phyloP scores from a whole-genome alignment of 1,140 invertebrate species.

The Eubasilissa regina region DNA sequence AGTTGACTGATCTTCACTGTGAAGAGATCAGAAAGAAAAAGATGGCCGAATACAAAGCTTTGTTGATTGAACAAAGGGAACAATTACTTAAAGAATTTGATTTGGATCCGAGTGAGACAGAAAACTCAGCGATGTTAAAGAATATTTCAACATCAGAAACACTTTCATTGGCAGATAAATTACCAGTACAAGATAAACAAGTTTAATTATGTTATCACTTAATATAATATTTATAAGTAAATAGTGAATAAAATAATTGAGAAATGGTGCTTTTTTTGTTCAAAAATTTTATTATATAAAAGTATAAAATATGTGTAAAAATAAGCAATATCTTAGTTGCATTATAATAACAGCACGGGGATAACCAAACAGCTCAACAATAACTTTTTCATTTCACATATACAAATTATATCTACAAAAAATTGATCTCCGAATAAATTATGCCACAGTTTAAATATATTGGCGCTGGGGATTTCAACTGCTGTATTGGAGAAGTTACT shows the following conservation, averaged over 20 bases:
- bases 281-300: slow-evolving; percentile 50
- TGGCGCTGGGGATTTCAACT: neutral
- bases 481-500: no score
- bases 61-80: slow-evolving; percentile 79
- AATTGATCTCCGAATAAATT: neutral
- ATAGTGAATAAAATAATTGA: neutral
- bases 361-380: slow-evolving; percentile 30
- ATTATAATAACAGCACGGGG: slow-evolving; percentile 27
- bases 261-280: slow-evolving; percentile 3
- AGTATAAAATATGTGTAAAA: slow-evolving; percentile 48
- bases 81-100: slow-evolving; percentile 76
- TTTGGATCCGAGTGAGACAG: slow-evolving; percentile 61
- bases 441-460: no score
- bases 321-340: slow-evolving; percentile 45
- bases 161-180: neutral
- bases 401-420: neutral
- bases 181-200: neutral
- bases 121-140: slow-evolving; percentile 2
- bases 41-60: slow-evolving; percentile 75
- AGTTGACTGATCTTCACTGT: slow-evolving; percentile 79
- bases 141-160: neutral
- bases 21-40: slow-evolving; percentile 77
- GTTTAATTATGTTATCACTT: neutral
- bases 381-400: neutral
- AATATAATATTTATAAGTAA: neutral